phyloP scores from a whole-genome alignment of 2,797 vertebrate genomes.

The Eospalax fontanierii region DNA sequence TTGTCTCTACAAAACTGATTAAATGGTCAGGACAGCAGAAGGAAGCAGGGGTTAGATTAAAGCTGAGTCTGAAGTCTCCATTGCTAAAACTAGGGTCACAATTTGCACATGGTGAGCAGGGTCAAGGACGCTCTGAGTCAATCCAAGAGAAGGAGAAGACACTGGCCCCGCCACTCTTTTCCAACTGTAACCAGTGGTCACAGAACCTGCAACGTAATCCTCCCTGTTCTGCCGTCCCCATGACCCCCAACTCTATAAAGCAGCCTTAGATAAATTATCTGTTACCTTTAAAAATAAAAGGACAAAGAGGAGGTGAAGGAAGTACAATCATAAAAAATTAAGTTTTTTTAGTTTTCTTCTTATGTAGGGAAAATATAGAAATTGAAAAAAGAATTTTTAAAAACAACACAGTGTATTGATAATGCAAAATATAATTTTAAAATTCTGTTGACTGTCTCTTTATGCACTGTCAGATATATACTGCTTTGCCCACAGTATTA shows the following conservation, averaged over 20 bases:
- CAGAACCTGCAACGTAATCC: not conserved
- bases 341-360: slow-evolving; percentile 23
- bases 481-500: not conserved
- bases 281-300: slow-evolving; percentile 37
- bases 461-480: not conserved
- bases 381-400: slow-evolving; percentile 37
- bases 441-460: not conserved
- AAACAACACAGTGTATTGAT: not conserved
- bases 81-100: not conserved
- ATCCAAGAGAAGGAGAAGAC: not conserved
- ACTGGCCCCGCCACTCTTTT: not conserved
- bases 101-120: not conserved
- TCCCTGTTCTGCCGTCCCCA: not conserved
- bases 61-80: not conserved
- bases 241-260: not conserved
- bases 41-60: not conserved
- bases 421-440: not conserved
- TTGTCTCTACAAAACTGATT: rapidly evolving
- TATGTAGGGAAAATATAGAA: slow-evolving; percentile 1
- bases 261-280: not conserved
- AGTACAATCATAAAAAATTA: not conserved
- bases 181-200: not conserved
- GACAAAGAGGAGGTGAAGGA: not conserved
- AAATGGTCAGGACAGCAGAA: not conserved
- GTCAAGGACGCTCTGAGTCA: not conserved